phyloP scores from a whole-genome alignment of 2,113 vertebrate species.

The Motacilla tschutschensis region DNA sequence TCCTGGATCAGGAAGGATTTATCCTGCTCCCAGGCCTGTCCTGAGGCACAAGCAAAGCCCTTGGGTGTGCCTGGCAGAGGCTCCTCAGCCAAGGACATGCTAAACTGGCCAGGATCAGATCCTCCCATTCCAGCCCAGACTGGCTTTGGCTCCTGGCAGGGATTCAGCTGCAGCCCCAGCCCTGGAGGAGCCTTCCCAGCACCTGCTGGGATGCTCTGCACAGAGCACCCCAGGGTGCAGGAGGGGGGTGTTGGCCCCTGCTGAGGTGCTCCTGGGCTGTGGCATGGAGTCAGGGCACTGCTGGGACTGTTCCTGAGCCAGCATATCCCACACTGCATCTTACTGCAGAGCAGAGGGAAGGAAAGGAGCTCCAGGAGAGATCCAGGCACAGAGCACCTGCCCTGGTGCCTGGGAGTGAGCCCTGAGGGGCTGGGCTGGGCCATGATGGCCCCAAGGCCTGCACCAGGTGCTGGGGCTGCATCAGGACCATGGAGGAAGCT shows the following conservation, averaged over 20 bases:
- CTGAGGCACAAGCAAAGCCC: background rate
- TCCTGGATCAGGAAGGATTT: background rate
- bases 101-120: background rate
- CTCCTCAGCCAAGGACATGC: background rate
- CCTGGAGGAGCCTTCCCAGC: background rate
- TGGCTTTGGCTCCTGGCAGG: background rate
- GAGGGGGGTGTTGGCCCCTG: background rate
- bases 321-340: accelerated
- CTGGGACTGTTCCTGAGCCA: background rate
- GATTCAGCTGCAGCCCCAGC: background rate
- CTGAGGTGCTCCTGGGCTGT: background rate
- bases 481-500: background rate
- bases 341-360: background rate
- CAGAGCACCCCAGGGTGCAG: background rate
- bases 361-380: background rate
- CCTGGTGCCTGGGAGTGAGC: background rate
- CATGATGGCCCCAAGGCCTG: background rate
- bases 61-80: background rate
- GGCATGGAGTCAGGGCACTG: background rate
- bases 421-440: background rate
- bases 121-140: background rate
- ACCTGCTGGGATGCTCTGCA: accelerated
- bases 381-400: background rate
- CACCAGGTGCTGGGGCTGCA: background rate
- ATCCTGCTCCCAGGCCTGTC: background rate